phyloP scores from a whole-genome alignment of 2,888 invertebrate species.

The Cataglyphis rosenhaueri region DNA sequence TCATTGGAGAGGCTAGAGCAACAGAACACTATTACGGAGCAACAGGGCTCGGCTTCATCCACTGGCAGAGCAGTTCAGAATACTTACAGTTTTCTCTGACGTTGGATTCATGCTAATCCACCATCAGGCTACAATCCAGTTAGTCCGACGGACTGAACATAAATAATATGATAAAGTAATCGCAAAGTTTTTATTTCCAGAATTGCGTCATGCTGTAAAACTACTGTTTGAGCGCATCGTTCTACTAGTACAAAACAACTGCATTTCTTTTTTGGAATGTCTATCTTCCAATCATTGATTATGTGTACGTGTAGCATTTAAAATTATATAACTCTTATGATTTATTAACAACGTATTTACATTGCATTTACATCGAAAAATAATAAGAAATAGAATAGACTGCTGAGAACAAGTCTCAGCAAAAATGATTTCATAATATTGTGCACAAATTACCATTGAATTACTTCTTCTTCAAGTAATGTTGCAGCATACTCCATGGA shows the following conservation, averaged over 20 bases:
- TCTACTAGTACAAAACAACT: slow-evolving; percentile 50
- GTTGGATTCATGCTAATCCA: slow-evolving; percentile 81
- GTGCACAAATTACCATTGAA: slow-evolving; percentile 30
- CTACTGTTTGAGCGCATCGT: slow-evolving; percentile 21
- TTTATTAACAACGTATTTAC: slow-evolving; percentile 24
- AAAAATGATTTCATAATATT: slow-evolving; percentile 30
- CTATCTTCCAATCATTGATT: slow-evolving; percentile 44
- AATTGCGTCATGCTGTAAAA: slow-evolving; percentile 20
- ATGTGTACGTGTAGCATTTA: slow-evolving; percentile 25
- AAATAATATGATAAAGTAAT: slow-evolving; percentile 22
- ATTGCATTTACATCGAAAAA: slow-evolving; percentile 41
- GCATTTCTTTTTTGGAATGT: slow-evolving; percentile 25
- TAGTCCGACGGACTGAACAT: slow-evolving; percentile 78
- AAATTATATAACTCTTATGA: slow-evolving; percentile 30
- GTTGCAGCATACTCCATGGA: slow-evolving; percentile 15
- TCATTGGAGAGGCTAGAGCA: slow-evolving; percentile 91
- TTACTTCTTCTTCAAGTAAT: slow-evolving; percentile 3
- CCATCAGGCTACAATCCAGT: slow-evolving; percentile 79
- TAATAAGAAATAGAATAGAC: slow-evolving; percentile 29
- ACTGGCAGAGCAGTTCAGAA: slow-evolving; percentile 88
- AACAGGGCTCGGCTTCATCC: slow-evolving; percentile 79
- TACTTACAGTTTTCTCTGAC: slow-evolving; percentile 89
- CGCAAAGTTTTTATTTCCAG: slow-evolving; percentile 38
- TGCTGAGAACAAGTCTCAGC: slow-evolving; percentile 36
- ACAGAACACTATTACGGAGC: slow-evolving; percentile 77